Evolutionary conservation across 2,797 vertebrate species (phyloP), one percentile per base, ranked within the genome.

Genomic region (Prunella strophiata): DNA sequence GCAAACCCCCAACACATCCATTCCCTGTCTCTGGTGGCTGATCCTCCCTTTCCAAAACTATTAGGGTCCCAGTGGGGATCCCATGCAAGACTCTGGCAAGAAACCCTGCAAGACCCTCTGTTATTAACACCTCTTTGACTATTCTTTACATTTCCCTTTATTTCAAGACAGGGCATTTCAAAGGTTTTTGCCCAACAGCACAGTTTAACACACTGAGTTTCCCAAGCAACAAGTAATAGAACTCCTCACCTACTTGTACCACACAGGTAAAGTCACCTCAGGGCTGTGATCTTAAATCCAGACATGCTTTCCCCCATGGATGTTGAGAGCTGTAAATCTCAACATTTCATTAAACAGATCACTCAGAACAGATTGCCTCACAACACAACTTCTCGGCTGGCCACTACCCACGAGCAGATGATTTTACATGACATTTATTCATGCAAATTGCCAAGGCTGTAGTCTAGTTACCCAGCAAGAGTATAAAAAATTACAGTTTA

Each of bases 401-500:
- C 92, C 94, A 94, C 95, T 94, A 89, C 87, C 91, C 72, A 82
- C 38, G 4, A 96, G 47, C 21, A 8, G 84, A 94, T 94, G 94
- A 94, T 97, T 96, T 97, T 95, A 91, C 91, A 91, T 95, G 91
- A 93, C 92, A 92, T 95, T 97, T 97, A 95, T 93, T 95, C 93
- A 94, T 96, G 96, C 95, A 97, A 96, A 96, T 95, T 92, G 73
- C 80, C 36, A 7, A 87, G 92, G 86, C 93, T 91, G 88, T 51
- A 87, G 89, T 89, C 91, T 93, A 78, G 91, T 90, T 94, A 84
- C 86, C 84, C 89, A 84, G 87, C 79, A 85, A 91, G 92, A 93
- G 86, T 29, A 12, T 86, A 82, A 91, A 94, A 96, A 95, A 91
- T 93, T 91, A 89, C 91, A 68, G 94, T 96, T 96, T 95, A 85